A percentile compares a stretch with the other conserved stretches of the same genome.
These are phyloP conservation scores for Raphicerus campestris DNA, from an alignment of 2,113 vertebrate genomes.

Conservation along the genomic window DNA sequence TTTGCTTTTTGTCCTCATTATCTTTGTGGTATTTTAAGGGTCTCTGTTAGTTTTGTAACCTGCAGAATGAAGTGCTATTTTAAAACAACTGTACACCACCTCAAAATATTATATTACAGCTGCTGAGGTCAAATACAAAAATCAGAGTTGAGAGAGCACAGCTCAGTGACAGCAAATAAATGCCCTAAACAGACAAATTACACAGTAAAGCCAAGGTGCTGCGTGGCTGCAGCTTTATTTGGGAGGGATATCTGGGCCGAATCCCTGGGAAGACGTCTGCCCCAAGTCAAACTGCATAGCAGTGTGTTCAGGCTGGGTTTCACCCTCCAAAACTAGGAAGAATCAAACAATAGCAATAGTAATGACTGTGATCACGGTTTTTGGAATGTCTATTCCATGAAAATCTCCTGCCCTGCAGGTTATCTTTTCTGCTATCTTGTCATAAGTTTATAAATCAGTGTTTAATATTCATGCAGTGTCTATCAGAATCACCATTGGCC, in stretches of 20 bases:
- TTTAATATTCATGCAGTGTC: background rate
- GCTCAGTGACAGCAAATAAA: background rate
- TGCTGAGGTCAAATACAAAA: conserved; percentile 31
- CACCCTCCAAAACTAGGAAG: background rate
- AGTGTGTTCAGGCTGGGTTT: accelerated
- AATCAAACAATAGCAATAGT: background rate
- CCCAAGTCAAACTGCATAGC: accelerated
- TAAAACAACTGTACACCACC: background rate
- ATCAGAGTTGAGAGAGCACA: background rate
- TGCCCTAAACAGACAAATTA: background rate
- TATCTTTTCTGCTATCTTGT: background rate
- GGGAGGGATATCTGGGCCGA: background rate
- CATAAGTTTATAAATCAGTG: background rate
- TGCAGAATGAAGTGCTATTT: conserved; percentile 18
- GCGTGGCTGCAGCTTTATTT: accelerated
- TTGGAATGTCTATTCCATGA: background rate
- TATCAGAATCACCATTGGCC: background rate
- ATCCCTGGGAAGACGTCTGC: accelerated
- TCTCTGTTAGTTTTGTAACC: background rate
- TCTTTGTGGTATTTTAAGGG: conserved; percentile 9
- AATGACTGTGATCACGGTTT: background rate
- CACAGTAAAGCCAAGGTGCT: background rate
- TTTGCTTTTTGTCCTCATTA: conserved; percentile 38
- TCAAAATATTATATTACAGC: conserved; percentile 16
- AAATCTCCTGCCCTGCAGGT: background rate